Evolutionary conservation across 2,888 invertebrate genomes (phyloP), one percentile per base, ranked within the genome.

Genomic region (Agriotes lineatus): DNA sequence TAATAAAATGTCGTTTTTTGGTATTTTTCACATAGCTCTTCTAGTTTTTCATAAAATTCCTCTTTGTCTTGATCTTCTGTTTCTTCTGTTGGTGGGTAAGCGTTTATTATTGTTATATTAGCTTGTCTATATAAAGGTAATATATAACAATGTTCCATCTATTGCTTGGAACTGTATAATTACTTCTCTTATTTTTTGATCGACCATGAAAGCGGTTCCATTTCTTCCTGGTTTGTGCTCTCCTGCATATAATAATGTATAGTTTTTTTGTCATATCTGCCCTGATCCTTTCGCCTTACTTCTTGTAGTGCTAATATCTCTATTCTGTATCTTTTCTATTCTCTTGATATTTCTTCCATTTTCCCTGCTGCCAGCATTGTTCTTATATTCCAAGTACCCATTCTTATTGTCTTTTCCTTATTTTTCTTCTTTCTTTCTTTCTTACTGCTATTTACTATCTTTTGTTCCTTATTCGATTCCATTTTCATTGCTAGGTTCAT

Each of bases 21-120:
- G 2, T 16, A 1, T 16, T 59, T 22, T 59, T 59, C 44, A 44
- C 59, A 39, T 30, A 37, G 12, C 18, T 59, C 50, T 18, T 59
- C 37, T 14, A 68, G 39, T 58, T 56, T 10, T 57, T 56, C 61
- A 22, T 57, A 68, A 12, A 68, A 68, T 35, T 22, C n/a, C 7
- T 63, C 37, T 35, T 64, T 63, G n/a, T 45, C 22, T 19, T 48
- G 30, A 10, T 45, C 63, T 16, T 4, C n/a, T 9, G 45, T 25
- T 6, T 54, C 63, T 39, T 63, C 57, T 18, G 35, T 56, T 18
- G 62, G 52, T 19, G 57, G 48, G 48, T 57, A 68, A 2, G 50
- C 58, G 16, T 57, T 57, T 18, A 68, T 63, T 2, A 68, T 5
- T 44, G 63, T 45, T 45, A 63, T 56, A 19, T 63, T 56, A 10